These are phyloP conservation scores for Campylomormyrus numenius DNA, from an alignment of 2,113 vertebrate species.

Conservation along the genomic window DNA sequence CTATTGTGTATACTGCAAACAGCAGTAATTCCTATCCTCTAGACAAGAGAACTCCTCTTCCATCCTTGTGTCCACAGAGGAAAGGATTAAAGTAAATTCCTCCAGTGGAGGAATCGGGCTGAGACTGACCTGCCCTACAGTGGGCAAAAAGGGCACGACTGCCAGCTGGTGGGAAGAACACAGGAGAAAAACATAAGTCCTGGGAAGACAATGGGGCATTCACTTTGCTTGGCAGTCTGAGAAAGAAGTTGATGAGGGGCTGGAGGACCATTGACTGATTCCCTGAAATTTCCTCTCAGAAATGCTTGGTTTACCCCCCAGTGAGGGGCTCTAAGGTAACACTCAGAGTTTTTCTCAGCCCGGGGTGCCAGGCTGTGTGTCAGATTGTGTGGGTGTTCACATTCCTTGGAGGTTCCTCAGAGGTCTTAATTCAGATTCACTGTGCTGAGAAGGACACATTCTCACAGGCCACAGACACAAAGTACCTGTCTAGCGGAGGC, in stretches of 20 bases:
- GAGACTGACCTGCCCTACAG: conserved; percentile 27
- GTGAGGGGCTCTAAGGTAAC: conserved; percentile 33
- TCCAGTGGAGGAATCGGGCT: conserved; percentile 21
- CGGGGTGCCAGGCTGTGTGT: conserved; percentile 21
- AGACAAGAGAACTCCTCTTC: conserved; percentile 25
- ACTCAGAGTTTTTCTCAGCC: conserved; percentile 3
- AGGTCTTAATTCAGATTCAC: conserved; percentile 27
- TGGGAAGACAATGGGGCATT: conserved; percentile 31
- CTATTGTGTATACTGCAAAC: conserved; percentile 21
- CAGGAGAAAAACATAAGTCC: conserved; percentile 34
- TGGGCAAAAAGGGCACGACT: conserved; percentile 30
- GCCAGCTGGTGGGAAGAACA: conserved; percentile 40
- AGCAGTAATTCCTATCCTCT: conserved; percentile 17
- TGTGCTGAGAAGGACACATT: conserved; percentile 46
- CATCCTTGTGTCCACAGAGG: conserved; percentile 25
- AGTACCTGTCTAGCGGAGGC: background rate
- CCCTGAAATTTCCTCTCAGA: conserved; percentile 24
- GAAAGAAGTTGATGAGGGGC: conserved; percentile 29
- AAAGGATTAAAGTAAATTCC: conserved; percentile 9
- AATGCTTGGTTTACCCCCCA: conserved; percentile 43
- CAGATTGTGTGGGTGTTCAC: conserved; percentile 22
- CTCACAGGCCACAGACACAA: conserved; percentile 27
- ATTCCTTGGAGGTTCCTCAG: conserved; percentile 23
- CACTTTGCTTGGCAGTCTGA: conserved; percentile 27
- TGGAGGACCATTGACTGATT: conserved; percentile 19